phyloP scores from a whole-genome alignment of 2,888 invertebrate genomes.

The Leptopilina myrica region DNA sequence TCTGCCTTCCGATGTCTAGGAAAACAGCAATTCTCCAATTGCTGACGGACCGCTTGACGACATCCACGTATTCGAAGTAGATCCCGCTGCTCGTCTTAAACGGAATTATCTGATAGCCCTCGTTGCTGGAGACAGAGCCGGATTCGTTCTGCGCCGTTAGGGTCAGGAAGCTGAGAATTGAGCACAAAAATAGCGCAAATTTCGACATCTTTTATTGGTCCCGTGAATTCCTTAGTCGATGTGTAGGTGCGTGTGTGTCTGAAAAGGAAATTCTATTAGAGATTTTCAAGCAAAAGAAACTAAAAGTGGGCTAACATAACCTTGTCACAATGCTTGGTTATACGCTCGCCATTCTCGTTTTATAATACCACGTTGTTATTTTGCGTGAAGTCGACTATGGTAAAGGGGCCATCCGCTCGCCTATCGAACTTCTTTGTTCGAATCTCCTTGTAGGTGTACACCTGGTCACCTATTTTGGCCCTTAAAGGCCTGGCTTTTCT shows the following conservation, averaged over 20 bases:
- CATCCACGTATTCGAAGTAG: background rate
- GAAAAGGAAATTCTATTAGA: background rate
- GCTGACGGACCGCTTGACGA: background rate
- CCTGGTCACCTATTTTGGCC: background rate
- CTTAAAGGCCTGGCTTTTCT: background rate
- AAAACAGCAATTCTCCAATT: background rate
- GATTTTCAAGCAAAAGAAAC: background rate
- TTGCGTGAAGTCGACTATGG: background rate
- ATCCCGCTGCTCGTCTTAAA: background rate
- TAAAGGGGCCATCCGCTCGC: background rate
- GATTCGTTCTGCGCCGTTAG: too few species aligned
- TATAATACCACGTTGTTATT: background rate
- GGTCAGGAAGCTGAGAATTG: background rate
- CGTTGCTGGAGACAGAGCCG: background rate
- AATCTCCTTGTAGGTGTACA: background rate
- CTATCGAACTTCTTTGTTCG: background rate
- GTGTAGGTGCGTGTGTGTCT: too few species aligned
- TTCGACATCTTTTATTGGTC: too few species aligned
- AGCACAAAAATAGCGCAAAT: too few species aligned
- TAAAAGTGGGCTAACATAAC: background rate
- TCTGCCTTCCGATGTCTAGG: background rate
- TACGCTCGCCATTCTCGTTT: background rate
- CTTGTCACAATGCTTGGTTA: background rate
- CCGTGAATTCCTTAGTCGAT: too few species aligned
- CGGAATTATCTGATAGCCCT: too few species aligned